A percentile compares a stretch with the other conserved stretches of the same genome.
phyloP scores from a whole-genome alignment of 2,888 invertebrate genomes.

The Drosophila neonasuta region DNA sequence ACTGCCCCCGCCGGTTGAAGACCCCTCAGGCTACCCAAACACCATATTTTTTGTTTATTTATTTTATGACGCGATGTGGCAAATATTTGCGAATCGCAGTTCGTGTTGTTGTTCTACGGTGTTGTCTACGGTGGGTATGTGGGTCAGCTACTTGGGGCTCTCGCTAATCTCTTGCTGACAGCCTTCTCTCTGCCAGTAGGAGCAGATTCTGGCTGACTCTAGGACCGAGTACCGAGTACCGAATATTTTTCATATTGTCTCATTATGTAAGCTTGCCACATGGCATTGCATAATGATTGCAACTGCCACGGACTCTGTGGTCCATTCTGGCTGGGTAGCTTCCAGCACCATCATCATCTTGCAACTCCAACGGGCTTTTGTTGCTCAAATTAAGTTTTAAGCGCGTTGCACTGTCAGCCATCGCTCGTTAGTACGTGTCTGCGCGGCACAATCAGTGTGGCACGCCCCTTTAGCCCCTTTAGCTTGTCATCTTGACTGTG shows the following conservation, averaged over 20 bases:
- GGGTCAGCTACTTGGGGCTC: constrained; percentile 22
- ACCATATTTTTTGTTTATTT: constrained; percentile 24
- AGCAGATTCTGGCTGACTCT: constrained; percentile 17
- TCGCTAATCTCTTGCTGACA: constrained; percentile 51
- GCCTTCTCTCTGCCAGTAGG: constrained; percentile 26
- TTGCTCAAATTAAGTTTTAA: constrained; percentile 66
- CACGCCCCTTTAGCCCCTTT: constrained; percentile 19
- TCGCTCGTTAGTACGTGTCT: constrained; percentile 64
- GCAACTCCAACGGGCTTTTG: constrained; percentile 28
- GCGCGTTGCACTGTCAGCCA: constrained; percentile 58
- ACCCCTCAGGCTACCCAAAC: constrained; percentile 3
- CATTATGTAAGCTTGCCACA: constrained; percentile 56
- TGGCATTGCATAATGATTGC: constrained; percentile 59
- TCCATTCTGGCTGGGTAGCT: background rate
- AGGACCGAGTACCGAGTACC: background rate
- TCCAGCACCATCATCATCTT: background rate
- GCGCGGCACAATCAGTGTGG: constrained; percentile 32
- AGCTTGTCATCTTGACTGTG: constrained; percentile 5
- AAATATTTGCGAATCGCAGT: constrained; percentile 41
- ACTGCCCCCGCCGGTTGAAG: background rate
- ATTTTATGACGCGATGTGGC: constrained; percentile 25
- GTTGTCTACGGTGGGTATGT: constrained; percentile 14
- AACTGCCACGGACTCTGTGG: constrained; percentile 16
- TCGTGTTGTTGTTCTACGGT: background rate
- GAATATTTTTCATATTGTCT: constrained; percentile 38